Evolutionary conservation across 2,888 invertebrate genomes (phyloP).

Genomic region (Agriopis leucophaearia): DNA sequence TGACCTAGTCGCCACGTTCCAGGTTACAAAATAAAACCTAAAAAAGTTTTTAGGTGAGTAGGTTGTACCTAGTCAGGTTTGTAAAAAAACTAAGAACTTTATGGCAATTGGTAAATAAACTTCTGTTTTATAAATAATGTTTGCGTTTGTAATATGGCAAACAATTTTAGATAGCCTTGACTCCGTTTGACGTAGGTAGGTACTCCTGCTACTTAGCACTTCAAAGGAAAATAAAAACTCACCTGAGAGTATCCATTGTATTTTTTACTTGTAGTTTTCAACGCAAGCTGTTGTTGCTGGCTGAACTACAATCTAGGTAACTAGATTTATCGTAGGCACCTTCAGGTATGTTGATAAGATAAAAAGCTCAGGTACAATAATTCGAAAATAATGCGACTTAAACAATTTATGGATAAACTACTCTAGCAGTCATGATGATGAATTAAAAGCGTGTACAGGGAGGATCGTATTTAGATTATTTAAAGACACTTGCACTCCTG

Average conservation of each 20-base stretch:
- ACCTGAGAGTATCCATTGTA: conserved; percentile 71
- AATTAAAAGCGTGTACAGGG: background rate
- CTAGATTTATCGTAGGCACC: conserved; percentile 29
- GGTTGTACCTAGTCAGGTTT: background rate
- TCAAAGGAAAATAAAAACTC: conserved; percentile 39
- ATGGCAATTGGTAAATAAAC: conserved; percentile 4
- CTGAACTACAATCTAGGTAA: conserved; percentile 27
- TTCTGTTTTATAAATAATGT: conserved; percentile 26
- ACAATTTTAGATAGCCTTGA: conserved; percentile 59
- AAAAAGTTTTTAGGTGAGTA: conserved; percentile 38
- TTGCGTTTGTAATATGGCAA: conserved; percentile 24
- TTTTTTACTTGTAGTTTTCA: conserved; percentile 14
- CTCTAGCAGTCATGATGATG: conserved; percentile 3
- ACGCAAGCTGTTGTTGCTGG: conserved; percentile 1
- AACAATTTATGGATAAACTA: conserved; percentile 2
- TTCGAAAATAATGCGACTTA: background rate
- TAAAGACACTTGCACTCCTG: background rate
- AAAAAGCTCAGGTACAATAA: conserved; percentile 20
- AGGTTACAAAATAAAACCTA: conserved; percentile 94
- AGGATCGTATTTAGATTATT: background rate
- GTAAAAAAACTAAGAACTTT: background rate
- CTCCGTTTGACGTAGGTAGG: conserved; percentile 52
- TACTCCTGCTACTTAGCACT: conserved; percentile 26
- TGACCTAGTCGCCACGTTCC: conserved; percentile 95
- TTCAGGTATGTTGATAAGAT: conserved; percentile 39